Conservation (phyloP, 2,888 invertebrate genomes). For the Papilio protenor region DNA sequence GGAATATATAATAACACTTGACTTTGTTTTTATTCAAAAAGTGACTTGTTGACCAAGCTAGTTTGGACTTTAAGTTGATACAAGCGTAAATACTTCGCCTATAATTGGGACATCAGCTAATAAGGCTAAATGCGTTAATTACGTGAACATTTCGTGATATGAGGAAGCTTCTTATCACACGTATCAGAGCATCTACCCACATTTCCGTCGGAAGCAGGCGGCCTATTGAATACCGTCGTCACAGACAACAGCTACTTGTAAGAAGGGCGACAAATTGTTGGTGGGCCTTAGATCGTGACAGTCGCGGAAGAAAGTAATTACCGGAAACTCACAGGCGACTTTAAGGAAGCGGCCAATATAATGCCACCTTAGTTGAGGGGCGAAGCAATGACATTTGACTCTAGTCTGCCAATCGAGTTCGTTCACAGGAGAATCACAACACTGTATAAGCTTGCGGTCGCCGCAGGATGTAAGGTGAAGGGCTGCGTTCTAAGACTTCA, state of each 20-base stretch:
- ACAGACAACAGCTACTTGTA: constrained; percentile 71
- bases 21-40: neutral
- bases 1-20: constrained; percentile 52
- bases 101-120: neutral
- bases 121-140: constrained; percentile 19
- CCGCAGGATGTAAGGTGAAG: constrained; percentile 72
- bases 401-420: constrained; percentile 70
- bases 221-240: constrained; percentile 68
- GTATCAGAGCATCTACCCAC: constrained; percentile 63
- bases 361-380: constrained; percentile 65
- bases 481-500: constrained; percentile 52
- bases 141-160: constrained; percentile 38
- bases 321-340: constrained; percentile 73
- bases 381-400: constrained; percentile 81
- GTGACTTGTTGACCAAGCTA: neutral
- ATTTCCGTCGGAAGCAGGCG: constrained; percentile 79
- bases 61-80: neutral
- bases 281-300: constrained; percentile 62
- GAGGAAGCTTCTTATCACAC: constrained; percentile 50
- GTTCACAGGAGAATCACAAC: constrained; percentile 75
- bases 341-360: constrained; percentile 73
- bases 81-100: neutral
- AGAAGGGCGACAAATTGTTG: constrained; percentile 69
- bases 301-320: constrained; percentile 78
- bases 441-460: constrained; percentile 68